Percentiles rank a stretch among this genome's conserved stretches.
phyloP scores from a whole-genome alignment of 2,797 vertebrate genomes.

The Stomatorhinus walkeri region DNA sequence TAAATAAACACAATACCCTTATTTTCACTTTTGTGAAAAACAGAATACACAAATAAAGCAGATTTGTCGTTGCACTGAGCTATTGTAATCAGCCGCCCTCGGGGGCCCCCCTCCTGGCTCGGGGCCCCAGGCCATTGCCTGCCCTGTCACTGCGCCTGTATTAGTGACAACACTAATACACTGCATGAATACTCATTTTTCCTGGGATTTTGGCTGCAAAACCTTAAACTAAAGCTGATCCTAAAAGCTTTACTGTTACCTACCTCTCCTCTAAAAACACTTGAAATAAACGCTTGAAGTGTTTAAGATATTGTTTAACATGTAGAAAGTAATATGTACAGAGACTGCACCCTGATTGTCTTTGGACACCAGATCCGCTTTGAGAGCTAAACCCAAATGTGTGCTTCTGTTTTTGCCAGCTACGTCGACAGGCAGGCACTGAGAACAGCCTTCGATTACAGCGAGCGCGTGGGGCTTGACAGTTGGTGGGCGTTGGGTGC shows the following conservation, averaged over 20 bases:
- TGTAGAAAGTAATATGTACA: neutral
- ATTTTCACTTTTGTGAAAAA: neutral
- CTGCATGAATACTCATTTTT: neutral
- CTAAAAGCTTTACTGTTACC: conserved; percentile 6
- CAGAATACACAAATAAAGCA: neutral
- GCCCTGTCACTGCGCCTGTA: neutral
- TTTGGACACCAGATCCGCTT: neutral
- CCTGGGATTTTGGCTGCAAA: neutral
- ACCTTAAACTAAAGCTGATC: neutral
- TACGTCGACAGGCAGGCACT: neutral
- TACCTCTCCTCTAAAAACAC: neutral
- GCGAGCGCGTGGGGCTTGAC: neutral
- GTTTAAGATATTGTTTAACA: neutral
- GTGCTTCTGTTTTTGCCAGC: neutral
- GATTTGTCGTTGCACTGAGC: neutral
- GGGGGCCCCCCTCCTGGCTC: neutral
- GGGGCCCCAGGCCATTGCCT: neutral
- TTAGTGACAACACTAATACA: neutral
- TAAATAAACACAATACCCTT: neutral
- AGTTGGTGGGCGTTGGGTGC: conserved; percentile 4
- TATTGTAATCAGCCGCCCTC: neutral
- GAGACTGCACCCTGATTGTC: neutral
- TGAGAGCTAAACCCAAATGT: neutral
- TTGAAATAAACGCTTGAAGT: neutral
- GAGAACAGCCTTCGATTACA: neutral